Conservation (phyloP, 2,888 invertebrate genomes). For the Scrobipalpa costella region DNA sequence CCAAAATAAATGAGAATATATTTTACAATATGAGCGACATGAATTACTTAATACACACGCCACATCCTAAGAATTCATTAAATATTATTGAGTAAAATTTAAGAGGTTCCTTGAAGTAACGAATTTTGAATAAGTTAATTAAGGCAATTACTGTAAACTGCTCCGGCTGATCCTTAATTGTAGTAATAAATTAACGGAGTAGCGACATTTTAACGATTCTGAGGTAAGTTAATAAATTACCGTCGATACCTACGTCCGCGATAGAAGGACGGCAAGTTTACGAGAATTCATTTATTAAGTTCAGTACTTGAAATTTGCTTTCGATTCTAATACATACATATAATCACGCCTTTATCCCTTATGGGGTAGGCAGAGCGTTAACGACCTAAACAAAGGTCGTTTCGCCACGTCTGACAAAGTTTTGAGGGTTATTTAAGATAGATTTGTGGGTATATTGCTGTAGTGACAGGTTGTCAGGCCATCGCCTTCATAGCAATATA, state of each 20-base stretch:
- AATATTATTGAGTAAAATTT: not conserved
- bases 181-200: constrained; percentile 24
- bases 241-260: constrained; percentile 14
- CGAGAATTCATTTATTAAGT: not conserved
- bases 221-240: constrained; percentile 29
- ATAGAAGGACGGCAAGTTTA: not conserved
- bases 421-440: too few relatives aligned
- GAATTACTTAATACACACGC: not conserved
- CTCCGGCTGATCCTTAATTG: constrained; percentile 24
- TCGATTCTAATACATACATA: not conserved
- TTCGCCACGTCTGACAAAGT: too few relatives aligned
- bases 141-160: constrained; percentile 22
- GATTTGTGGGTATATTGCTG: too few relatives aligned
- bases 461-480: too few relatives aligned
- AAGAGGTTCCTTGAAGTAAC: constrained; percentile 10
- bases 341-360: too few relatives aligned
- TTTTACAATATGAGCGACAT: not conserved
- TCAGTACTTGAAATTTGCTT: not conserved
- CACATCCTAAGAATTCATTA: not conserved
- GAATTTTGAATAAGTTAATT: constrained; percentile 22
- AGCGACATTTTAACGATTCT: constrained; percentile 25
- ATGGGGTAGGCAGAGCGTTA: too few relatives aligned
- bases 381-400: too few relatives aligned
- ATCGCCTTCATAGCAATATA: too few relatives aligned
- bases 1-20: not conserved